Evolutionary conservation across 2,113 vertebrate species (phyloP).

Genomic region (Columba livia): DNA sequence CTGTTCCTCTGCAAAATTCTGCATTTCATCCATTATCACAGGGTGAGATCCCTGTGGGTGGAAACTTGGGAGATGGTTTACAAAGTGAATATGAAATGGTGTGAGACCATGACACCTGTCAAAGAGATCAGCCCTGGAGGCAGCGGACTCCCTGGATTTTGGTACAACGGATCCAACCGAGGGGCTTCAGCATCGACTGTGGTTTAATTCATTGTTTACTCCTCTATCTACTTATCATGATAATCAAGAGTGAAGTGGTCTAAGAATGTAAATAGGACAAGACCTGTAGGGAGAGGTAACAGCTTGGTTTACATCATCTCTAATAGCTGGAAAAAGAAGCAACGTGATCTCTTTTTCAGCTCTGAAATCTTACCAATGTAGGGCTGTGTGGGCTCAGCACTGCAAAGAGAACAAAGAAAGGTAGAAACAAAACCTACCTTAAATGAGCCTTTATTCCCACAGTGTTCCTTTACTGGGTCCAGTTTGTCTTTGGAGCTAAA

Average conservation of each 20-base stretch:
- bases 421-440: background rate
- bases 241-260: background rate
- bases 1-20: background rate
- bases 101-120: background rate
- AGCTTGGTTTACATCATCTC: background rate
- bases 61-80: background rate
- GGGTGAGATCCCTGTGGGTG: background rate
- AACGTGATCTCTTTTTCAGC: background rate
- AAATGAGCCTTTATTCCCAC: background rate
- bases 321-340: background rate
- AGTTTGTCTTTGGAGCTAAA: background rate
- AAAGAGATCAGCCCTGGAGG: background rate
- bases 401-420: background rate
- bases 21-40: background rate
- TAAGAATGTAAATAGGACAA: background rate
- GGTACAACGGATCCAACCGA: accelerated
- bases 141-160: background rate
- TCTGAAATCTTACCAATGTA: background rate
- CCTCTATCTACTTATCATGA: background rate
- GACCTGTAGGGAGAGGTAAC: background rate
- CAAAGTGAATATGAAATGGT: background rate
- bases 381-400: constrained; percentile 2
- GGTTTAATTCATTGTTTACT: background rate
- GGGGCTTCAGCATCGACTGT: background rate
- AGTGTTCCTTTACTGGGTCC: background rate